A percentile compares a stretch with the other conserved stretches of the same genome.
These are phyloP conservation scores for Pitangus sulphuratus DNA, from an alignment of 2,797 vertebrate genomes.

Conservation along the genomic window DNA sequence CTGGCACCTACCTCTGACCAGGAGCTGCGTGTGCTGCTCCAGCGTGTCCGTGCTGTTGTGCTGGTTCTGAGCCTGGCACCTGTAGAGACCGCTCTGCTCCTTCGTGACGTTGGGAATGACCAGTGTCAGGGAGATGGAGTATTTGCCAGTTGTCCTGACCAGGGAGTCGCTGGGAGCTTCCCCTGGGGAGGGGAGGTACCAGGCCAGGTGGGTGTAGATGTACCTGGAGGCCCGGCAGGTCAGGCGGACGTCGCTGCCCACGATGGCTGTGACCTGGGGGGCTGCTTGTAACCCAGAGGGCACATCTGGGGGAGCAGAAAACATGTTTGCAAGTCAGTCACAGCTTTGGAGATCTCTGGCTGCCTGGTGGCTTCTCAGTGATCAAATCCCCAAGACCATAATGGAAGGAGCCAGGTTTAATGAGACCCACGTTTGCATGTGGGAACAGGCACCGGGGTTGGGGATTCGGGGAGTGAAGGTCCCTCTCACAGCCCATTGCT, in stretches of 20 bases:
- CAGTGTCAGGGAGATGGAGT: conserved; percentile 82
- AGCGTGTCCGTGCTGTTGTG: conserved; percentile 62
- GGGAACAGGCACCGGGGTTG: neutral
- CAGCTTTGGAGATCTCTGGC: neutral
- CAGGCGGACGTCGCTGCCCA: conserved; percentile 79
- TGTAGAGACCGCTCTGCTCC: conserved; percentile 75
- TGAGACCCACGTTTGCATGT: neutral
- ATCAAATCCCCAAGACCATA: neutral
- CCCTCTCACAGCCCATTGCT: neutral
- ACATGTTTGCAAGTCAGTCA: neutral
- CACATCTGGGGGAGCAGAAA: conserved; percentile 56
- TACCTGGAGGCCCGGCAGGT: conserved; percentile 86
- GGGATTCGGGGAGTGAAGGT: neutral
- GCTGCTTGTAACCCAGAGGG: conserved; percentile 46
- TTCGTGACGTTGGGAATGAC: conserved; percentile 79
- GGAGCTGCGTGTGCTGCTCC: conserved; percentile 72
- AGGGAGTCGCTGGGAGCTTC: conserved; percentile 36
- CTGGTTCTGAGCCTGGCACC: conserved; percentile 79
- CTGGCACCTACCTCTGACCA: conserved; percentile 78
- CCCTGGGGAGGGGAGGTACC: conserved; percentile 78
- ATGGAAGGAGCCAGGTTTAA: neutral
- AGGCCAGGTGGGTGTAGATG: conserved; percentile 82
- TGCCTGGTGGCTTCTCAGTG: neutral
- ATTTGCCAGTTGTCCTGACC: conserved; percentile 48
- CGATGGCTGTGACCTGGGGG: conserved; percentile 66